These are phyloP conservation scores for Schrankia costaestrigalis DNA, from an alignment of 2,888 invertebrate genomes.

Conservation along the genomic window DNA sequence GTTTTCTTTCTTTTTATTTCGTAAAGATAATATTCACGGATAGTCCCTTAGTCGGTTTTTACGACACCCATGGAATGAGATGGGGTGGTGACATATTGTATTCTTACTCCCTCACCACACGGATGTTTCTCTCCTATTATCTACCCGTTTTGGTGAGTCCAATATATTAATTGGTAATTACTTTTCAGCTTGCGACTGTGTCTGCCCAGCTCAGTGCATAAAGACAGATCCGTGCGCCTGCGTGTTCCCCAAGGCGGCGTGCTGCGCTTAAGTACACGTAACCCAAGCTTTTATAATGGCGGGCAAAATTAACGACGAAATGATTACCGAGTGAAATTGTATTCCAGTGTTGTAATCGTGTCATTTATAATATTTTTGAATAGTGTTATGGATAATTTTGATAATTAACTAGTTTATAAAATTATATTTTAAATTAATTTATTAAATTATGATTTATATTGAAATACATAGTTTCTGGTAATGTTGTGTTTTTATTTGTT, in stretches of 20 bases:
- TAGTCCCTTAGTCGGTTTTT: no score
- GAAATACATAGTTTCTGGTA: background rate
- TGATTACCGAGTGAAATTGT: no score
- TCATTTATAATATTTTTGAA: background rate
- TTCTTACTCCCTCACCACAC: background rate
- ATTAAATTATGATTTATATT: conserved; percentile 15
- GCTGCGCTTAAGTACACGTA: conserved; percentile 53
- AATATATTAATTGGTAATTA: background rate
- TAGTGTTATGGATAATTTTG: conserved; percentile 32
- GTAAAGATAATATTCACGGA: no score
- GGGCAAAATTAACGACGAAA: conserved; percentile 56
- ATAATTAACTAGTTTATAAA: conserved; percentile 17
- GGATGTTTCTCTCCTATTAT: background rate
- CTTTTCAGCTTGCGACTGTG: conserved; percentile 61
- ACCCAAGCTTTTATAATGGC: conserved; percentile 34
- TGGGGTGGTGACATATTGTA: no score
- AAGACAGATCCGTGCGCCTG: conserved; percentile 70
- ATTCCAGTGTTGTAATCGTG: no score
- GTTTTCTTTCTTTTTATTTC: no score
- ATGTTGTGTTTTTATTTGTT: background rate
- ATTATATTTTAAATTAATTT: conserved; percentile 6
- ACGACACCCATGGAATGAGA: no score
- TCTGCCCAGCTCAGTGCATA: conserved; percentile 65
- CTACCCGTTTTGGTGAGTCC: background rate
- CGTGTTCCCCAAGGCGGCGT: conserved; percentile 62